Evolutionary conservation across 1,140 invertebrate species (phyloP).

Genomic region (Phymorhynchus buccinoides): DNA sequence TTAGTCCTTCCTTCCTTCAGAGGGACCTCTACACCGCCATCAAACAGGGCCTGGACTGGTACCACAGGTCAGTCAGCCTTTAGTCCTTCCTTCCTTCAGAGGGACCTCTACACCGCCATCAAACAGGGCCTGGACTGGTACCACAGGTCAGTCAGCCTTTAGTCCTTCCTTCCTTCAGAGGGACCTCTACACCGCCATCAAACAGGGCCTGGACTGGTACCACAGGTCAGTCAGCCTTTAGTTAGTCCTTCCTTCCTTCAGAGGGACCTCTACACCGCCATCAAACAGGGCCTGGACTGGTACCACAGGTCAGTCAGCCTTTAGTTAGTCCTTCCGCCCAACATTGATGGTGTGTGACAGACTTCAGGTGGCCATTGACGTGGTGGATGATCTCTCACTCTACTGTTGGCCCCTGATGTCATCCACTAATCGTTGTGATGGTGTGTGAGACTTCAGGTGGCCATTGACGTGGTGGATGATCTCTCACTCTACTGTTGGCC

Average conservation of each 20-base stretch:
- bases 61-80: conserved; percentile 73
- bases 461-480: no score
- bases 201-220: conserved; percentile 82
- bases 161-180: conserved; percentile 75
- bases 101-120: conserved; percentile 88
- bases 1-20: conserved; percentile 72
- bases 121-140: conserved; percentile 82
- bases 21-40: conserved; percentile 89
- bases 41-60: conserved; percentile 81
- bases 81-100: conserved; percentile 73
- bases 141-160: conserved; percentile 72
- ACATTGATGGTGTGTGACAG: conserved; percentile 53
- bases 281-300: conserved; percentile 83
- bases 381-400: conserved; percentile 78
- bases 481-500: no score
- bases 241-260: conserved; percentile 72
- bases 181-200: conserved; percentile 88
- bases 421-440: no score
- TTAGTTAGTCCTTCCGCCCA: not conserved
- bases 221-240: conserved; percentile 67
- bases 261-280: conserved; percentile 87
- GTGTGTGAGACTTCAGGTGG: no score
- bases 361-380: conserved; percentile 85
- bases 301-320: conserved; percentile 73
- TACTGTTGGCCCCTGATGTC: no score